These are phyloP conservation scores for Aldabrachelys gigantea DNA, from an alignment of 2,113 vertebrate species.

Conservation along the genomic window DNA sequence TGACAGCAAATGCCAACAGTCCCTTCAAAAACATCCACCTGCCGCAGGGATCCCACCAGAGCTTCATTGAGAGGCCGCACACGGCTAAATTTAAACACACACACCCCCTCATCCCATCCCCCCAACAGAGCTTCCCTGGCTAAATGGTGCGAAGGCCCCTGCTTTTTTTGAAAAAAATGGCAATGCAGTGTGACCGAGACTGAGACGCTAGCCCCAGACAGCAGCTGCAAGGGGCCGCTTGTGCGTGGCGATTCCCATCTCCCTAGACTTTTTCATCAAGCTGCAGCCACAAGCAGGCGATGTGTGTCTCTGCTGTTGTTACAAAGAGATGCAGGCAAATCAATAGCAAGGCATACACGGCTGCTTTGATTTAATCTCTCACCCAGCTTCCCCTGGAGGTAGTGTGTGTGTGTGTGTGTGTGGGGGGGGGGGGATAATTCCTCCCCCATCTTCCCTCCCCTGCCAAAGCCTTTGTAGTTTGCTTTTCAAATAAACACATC, in stretches of 20 bases:
- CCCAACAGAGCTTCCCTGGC: neutral
- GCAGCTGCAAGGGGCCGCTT: accelerated
- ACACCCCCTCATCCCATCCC: neutral
- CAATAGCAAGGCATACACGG: neutral
- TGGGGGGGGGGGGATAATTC: accelerated
- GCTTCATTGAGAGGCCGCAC: neutral
- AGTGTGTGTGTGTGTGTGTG: neutral
- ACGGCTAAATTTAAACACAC: neutral
- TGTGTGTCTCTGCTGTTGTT: neutral
- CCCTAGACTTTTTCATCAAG: neutral
- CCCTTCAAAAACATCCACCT: neutral
- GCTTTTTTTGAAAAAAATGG: neutral
- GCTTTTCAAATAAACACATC: neutral
- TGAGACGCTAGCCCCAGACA: accelerated
- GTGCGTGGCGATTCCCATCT: neutral
- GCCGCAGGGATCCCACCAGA: neutral
- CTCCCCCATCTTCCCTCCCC: neutral
- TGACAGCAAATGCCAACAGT: neutral
- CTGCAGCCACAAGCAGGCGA: accelerated
- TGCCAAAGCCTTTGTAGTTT: neutral
- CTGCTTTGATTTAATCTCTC: neutral
- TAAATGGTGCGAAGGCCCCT: neutral
- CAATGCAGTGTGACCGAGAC: neutral
- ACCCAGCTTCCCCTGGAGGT: neutral
- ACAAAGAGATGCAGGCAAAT: neutral